Percentiles rank a stretch among this genome's conserved stretches.
Conservation (phyloP, 2,888 invertebrate genomes). For the Drosophila villosipedis region DNA sequence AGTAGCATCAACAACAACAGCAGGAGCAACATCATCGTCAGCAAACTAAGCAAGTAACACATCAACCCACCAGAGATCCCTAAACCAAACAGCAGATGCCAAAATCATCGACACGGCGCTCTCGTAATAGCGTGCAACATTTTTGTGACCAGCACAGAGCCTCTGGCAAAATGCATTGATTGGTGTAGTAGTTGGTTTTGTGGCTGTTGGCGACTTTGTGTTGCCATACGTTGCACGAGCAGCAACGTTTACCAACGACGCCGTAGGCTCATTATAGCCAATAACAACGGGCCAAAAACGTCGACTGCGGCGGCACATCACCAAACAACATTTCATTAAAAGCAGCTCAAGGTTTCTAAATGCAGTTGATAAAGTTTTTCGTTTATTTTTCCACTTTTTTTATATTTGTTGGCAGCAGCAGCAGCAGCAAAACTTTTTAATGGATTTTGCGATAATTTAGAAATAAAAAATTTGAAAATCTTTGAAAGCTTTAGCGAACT, state of each 20-base stretch:
- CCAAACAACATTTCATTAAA: conserved; percentile 70
- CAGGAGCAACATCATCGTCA: conserved; percentile 37
- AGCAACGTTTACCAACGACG: conserved; percentile 52
- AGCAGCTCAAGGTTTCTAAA: conserved; percentile 74
- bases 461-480: conserved; percentile 29
- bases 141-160: conserved; percentile 29
- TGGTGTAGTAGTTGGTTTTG: conserved; percentile 30
- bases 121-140: conserved; percentile 48
- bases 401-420: conserved; percentile 17
- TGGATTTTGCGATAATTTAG: conserved; percentile 64
- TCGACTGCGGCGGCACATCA: conserved; percentile 16
- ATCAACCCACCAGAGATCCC: conserved; percentile 13
- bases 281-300: conserved; percentile 19
- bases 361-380: conserved; percentile 70
- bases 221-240: conserved; percentile 71
- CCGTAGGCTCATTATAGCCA: conserved; percentile 65
- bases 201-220: conserved; percentile 32
- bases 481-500: conserved; percentile 24
- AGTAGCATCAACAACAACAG: conserved; percentile 5
- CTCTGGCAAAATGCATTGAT: conserved; percentile 45
- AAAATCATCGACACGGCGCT: conserved; percentile 36
- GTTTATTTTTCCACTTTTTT: conserved; percentile 26
- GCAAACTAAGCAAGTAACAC: conserved; percentile 29
- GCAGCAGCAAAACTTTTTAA: conserved; percentile 67
- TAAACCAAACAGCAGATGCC: conserved; percentile 27